These are phyloP conservation scores for Pseudanteris insignis DNA, from an alignment of 2,888 invertebrate species.

Conservation along the genomic window DNA sequence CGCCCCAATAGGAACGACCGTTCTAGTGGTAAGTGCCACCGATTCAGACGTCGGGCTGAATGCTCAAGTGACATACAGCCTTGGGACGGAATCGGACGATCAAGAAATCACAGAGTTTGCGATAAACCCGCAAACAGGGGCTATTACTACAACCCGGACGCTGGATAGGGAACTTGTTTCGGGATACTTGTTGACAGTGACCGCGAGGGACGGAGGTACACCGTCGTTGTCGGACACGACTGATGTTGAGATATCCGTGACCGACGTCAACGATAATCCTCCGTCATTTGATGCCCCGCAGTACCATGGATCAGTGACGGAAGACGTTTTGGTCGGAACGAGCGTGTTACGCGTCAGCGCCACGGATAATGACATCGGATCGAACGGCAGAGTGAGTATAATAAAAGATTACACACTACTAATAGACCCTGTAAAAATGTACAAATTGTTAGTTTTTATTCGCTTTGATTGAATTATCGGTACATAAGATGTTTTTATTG, in stretches of 20 bases:
- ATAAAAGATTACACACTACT: slow-evolving; percentile 20
- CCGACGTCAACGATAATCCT: slow-evolving; percentile 95
- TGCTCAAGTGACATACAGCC: slow-evolving; percentile 84
- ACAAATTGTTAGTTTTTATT: slow-evolving; percentile 18
- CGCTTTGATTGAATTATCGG: slow-evolving; percentile 17
- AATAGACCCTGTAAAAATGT: slow-evolving; percentile 23
- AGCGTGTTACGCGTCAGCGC: slow-evolving; percentile 83
- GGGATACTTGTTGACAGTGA: slow-evolving; percentile 89
- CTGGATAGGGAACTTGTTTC: slow-evolving; percentile 84
- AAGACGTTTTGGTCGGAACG: slow-evolving; percentile 87
- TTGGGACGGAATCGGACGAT: slow-evolving; percentile 74
- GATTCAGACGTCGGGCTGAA: slow-evolving; percentile 96
- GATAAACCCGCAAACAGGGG: slow-evolving; percentile 93
- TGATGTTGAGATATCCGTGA: slow-evolving; percentile 92
- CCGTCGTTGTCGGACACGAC: slow-evolving; percentile 93
- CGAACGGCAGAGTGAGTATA: slow-evolving; percentile 80
- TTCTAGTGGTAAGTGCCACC: slow-evolving; percentile 88
- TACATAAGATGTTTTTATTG: too few relatives aligned
- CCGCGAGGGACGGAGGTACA: slow-evolving; percentile 90
- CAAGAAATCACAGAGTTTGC: slow-evolving; percentile 74
- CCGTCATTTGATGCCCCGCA: slow-evolving; percentile 85
- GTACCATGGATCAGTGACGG: slow-evolving; percentile 84
- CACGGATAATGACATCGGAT: slow-evolving; percentile 84
- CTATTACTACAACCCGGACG: slow-evolving; percentile 84
- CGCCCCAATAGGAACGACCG: slow-evolving; percentile 89